Evolutionary conservation across 2,113 vertebrate species (phyloP).

Genomic region (Channa argus): DNA sequence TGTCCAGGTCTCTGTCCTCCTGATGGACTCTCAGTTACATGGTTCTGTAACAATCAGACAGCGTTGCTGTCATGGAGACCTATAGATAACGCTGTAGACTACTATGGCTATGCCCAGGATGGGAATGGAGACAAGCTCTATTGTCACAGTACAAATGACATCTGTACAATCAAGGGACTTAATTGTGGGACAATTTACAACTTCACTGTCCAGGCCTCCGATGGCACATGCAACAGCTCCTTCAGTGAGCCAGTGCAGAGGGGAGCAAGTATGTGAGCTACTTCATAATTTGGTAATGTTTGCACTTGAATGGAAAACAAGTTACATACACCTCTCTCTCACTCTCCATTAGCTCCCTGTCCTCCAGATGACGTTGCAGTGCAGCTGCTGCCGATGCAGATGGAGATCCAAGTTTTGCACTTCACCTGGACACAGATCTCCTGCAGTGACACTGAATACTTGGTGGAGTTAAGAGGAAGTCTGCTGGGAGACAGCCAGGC

Average conservation of each 20-base stretch:
- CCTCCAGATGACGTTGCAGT: conserved; percentile 71
- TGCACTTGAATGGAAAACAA: neutral
- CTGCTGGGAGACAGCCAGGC: conserved; percentile 67
- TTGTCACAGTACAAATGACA: conserved; percentile 59
- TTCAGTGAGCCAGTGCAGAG: conserved; percentile 58
- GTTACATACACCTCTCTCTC: neutral
- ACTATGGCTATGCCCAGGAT: conserved; percentile 70
- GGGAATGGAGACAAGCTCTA: conserved; percentile 52
- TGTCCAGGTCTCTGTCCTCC: conserved; percentile 80
- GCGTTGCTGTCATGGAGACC: conserved; percentile 75
- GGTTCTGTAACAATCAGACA: conserved; percentile 72
- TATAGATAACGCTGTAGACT: conserved; percentile 48
- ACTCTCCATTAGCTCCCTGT: conserved; percentile 75
- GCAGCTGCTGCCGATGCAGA: conserved; percentile 54
- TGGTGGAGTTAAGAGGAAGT: conserved; percentile 71
- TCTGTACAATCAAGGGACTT: conserved; percentile 75
- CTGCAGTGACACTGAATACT: conserved; percentile 72
- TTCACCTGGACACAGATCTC: conserved; percentile 69
- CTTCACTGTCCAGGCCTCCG: conserved; percentile 80
- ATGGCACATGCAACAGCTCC: conserved; percentile 81
- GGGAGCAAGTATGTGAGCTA: conserved; percentile 74
- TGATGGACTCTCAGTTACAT: conserved; percentile 50
- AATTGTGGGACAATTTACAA: conserved; percentile 78
- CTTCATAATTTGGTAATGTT: neutral
- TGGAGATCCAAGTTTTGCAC: conserved; percentile 60